Evolutionary conservation across 2,113 vertebrate genomes (phyloP), one percentile per base, ranked within the genome.

Genomic region (Anser brachyrhynchus): DNA sequence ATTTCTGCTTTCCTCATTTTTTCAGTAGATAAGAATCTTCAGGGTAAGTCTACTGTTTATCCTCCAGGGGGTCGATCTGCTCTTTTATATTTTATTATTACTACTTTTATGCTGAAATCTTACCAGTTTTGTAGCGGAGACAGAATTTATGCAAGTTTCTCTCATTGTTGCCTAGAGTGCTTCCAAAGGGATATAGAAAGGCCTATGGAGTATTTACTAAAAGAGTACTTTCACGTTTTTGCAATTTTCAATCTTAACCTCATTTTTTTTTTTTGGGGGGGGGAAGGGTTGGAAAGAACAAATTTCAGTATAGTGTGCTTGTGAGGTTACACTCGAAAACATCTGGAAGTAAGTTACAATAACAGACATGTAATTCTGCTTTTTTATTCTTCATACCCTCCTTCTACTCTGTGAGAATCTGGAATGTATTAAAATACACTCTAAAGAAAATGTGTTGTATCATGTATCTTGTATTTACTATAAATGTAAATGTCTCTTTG

Each of bases 41-140:
- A 23, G 52, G 35, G 46, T 41, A 84, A 89, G 61, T 31, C n/a
- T 76, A 89, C 21, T 95, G 33, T 93, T 96, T 95, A 83, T 91
- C 58, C 54, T 93, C 3, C 11, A 83, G 57, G 84, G 66, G 1
- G 3, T 58, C 65, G 14, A 52, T 93, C 35, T 80, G 4, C 66
- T 88, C 31, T 52, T 92, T 85, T 87, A 6, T 54, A 74, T 75
- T 92, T 90, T 82, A 66, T 93, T 91, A 81, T 66, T 39, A 55
- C 11, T 70, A 44, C 15, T 92, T 78, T 20, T 28, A 51, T 59
- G 28, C 57, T 92, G 75, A 92, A 91, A 49, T 43, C 22, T 90
- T 76, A 71, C 33, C 9, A 18, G 25, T 93, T 52, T 20, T 57
- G 14, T 75, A 69, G 10, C 13, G 28, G 71, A 93, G 46, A 72